Base-by-base conservation (phyloP, 1,140 invertebrate species). In the Acyrthosiphon pisum region DNA sequence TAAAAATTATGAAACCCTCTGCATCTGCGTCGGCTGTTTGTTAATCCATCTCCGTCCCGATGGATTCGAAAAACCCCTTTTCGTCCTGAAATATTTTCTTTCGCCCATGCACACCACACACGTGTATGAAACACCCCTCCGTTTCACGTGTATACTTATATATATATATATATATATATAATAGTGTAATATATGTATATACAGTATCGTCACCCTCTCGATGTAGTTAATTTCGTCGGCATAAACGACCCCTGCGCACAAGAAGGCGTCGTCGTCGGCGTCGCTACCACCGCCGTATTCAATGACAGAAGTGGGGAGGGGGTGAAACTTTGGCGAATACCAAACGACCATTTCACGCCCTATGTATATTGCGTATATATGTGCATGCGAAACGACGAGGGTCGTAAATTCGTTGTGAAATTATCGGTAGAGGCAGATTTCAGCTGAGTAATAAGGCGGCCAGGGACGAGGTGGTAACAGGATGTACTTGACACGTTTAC, bases 401-500 rank as follows among this genome's bases (percentile, higher is more conserved):
- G 53, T 90, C 89, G 89, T 90, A 90, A 90, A 68, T 90, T 90
- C 89, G 50, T 56, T 30, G 48, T 68, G 35, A 90, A 90, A 90
- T 68, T 60, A 90, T 68, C 37, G 53, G 53, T 30, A 11, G 37
- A 68, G 37, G 37, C 37, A 41, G 53, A 68, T 90, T 90, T 90
- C 23, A 26, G 37, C 44, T 6, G 22, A 41, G 41, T 84, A 84
- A 18, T 30, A 86, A 14, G 9, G 44, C 11, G 8, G 83, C 84
- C 18, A 20, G 46, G 44, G 7, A n/a, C 18, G 86, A 68, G 37
- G 90, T 68, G 89, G 89, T 90, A 68, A 81, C 90, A 91, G 90
- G 90, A 60, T 91, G 90, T 91, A 76, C 53, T 90, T 90, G 89
- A 90, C 89, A 68, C 90, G 90, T 60, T 76, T 46, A 91, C 90